These are phyloP conservation scores for Melanogrammus aeglefinus DNA, from an alignment of 2,797 vertebrate genomes.

Conservation along the genomic window DNA sequence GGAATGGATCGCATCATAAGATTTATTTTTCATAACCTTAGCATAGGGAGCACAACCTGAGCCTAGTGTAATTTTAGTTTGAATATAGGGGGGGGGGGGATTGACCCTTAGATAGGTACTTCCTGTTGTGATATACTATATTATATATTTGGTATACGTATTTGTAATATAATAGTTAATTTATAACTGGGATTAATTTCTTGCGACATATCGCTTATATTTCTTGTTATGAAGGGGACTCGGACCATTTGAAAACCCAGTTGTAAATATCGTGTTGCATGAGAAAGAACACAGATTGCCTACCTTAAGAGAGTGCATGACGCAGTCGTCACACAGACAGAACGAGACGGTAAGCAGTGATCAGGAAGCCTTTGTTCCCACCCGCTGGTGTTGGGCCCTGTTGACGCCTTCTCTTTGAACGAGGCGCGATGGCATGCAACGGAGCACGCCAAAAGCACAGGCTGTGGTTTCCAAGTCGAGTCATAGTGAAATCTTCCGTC, in stretches of 20 bases:
- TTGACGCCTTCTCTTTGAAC: slow-evolving; percentile 25
- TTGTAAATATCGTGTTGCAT: slow-evolving; percentile 3
- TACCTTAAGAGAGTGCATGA: background rate
- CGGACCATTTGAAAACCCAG: background rate
- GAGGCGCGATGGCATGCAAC: slow-evolving; percentile 10
- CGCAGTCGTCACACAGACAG: slow-evolving; percentile 20
- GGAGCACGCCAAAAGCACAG: slow-evolving; percentile 33
- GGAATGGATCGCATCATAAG: background rate
- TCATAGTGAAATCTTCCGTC: slow-evolving; percentile 30
- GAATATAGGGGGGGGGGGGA: background rate
- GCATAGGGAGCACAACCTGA: background rate
- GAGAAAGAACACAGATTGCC: background rate
- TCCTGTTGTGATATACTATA: background rate
- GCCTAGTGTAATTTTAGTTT: background rate
- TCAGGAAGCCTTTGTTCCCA: slow-evolving; percentile 8
- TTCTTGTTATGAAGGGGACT: background rate
- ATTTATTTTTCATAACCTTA: slow-evolving; percentile 1
- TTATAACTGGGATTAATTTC: too few relatives aligned
- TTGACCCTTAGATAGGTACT: background rate
- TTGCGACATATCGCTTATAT: background rate
- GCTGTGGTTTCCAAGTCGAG: slow-evolving; percentile 53
- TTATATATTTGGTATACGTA: background rate
- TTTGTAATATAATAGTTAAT: background rate
- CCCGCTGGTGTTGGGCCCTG: slow-evolving; percentile 11
- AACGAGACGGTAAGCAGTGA: slow-evolving; percentile 2